phyloP scores from a whole-genome alignment of 2,888 invertebrate species.

The Nomada hirtipes region DNA sequence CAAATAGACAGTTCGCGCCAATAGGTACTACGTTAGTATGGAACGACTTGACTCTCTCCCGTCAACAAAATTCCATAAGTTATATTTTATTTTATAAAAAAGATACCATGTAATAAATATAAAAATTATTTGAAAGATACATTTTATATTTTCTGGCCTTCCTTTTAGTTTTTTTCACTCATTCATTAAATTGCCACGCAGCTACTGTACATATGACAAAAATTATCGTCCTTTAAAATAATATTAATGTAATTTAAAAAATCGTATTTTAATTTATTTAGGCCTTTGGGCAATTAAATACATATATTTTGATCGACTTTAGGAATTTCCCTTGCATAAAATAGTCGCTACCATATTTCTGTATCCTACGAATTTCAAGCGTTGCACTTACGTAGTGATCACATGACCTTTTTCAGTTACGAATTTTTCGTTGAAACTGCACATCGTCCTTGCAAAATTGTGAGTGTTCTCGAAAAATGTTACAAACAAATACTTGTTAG shows the following conservation, averaged over 20 bases:
- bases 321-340: not conserved
- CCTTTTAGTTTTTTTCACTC: not conserved
- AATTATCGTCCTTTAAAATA: not conserved
- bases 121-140: not conserved
- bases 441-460: not conserved
- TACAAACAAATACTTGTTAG: not conserved
- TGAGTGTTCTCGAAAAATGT: not conserved
- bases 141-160: slow-evolving; percentile 4
- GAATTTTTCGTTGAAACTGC: not conserved
- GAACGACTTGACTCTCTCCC: not conserved
- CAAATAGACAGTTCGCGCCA: not conserved
- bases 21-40: not conserved
- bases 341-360: not conserved
- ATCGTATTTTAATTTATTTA: not conserved
- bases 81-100: not conserved
- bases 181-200: not conserved
- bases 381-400: slow-evolving; percentile 2
- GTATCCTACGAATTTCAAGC: not conserved
- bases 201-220: not conserved
- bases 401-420: slow-evolving; percentile 8
- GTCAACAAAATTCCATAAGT: not conserved
- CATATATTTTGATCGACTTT: not conserved
- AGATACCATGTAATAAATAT: not conserved
- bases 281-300: not conserved
- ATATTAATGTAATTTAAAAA: not conserved